Base-by-base conservation (phyloP, 2,888 invertebrate species). In the Cantharis rufa region DNA sequence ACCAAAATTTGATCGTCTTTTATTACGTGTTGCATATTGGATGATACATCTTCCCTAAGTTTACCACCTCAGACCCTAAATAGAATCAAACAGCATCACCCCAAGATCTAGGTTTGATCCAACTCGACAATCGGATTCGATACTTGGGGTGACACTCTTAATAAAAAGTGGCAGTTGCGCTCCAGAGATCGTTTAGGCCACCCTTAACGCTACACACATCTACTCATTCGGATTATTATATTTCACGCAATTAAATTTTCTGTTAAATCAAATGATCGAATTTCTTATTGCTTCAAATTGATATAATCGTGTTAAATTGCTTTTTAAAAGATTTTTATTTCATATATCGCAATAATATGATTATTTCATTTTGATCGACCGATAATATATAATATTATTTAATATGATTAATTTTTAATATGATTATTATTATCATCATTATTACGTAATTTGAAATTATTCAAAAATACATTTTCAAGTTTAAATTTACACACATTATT, bases 141-240 rank as follows among this genome's bases (percentile, higher is more conserved):
- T 84, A 82, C 83, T 83, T 84, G 82, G 85, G 86, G 85, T 85
- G 85, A 84, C 85, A 84, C 85, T 86, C 85, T 84, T 86, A 85
- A 86, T 86, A 87, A 87, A 86, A 87, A 85, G 84, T 85, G 85
- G 84, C 86, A 86, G 86, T 86, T 86, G 86, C 83, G 83, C 84
- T 81, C 82, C 82, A 81, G 80, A 81, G 82, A 82, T 82, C 82
- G 83, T 83, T 86, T 85, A 84, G 82, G 81, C 81, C 83, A 84
- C 84, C 85, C 86, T 84, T 84, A 66, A 84, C 83, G 81, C 81
- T 82, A 79, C 81, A 83, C 83, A 81, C 70, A 80, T 78, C 76
- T 79, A 79, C 77, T 82, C 83, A 80, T 80, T 83, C 81, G 79
- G 76, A 80, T 85, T 83, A 85, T 85, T 84, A 83, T 84, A 82